These are phyloP conservation scores for Habrosyne pyritoides DNA, from an alignment of 2,888 invertebrate genomes.

Conservation along the genomic window DNA sequence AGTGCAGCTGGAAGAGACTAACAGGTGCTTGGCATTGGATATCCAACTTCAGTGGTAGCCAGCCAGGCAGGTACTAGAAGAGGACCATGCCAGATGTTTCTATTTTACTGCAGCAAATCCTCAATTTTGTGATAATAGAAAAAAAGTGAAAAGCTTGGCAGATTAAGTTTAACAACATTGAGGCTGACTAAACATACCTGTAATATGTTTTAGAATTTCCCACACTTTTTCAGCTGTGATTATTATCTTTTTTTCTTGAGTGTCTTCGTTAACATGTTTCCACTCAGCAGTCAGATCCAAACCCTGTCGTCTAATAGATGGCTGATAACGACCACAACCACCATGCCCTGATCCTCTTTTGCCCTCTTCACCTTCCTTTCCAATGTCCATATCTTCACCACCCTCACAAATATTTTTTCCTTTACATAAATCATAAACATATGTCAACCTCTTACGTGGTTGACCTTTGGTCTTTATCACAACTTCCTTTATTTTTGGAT, in stretches of 20 bases:
- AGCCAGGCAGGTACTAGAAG: too few relatives aligned
- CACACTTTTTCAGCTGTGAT: conserved; percentile 98
- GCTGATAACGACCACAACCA: conserved; percentile 99
- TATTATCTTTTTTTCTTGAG: conserved; percentile 97
- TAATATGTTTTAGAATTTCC: conserved; percentile 97
- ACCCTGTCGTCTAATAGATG: conserved; percentile 94
- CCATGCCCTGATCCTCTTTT: conserved; percentile 89
- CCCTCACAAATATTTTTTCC: conserved; percentile 99
- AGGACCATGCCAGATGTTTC: too few relatives aligned
- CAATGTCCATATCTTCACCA: conserved; percentile 98
- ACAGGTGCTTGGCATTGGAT: too few relatives aligned
- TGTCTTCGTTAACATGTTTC: conserved; percentile 99
- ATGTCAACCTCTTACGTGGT: conserved; percentile 95
- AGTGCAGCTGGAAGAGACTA: too few relatives aligned
- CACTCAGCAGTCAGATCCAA: conserved; percentile 98
- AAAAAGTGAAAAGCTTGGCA: too few relatives aligned
- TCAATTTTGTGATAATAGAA: too few relatives aligned
- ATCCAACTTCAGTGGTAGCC: too few relatives aligned
- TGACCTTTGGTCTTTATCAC: conserved; percentile 98
- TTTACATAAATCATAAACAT: conserved; percentile 99
- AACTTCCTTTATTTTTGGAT: conserved; percentile 96
- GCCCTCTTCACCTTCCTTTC: conserved; percentile 88
- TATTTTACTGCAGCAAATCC: too few relatives aligned
- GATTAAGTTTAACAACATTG: not conserved
- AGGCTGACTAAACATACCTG: conserved; percentile 81